These are phyloP conservation scores for Morpho deidamia DNA, from an alignment of 2,888 invertebrate genomes.

Conservation along the genomic window DNA sequence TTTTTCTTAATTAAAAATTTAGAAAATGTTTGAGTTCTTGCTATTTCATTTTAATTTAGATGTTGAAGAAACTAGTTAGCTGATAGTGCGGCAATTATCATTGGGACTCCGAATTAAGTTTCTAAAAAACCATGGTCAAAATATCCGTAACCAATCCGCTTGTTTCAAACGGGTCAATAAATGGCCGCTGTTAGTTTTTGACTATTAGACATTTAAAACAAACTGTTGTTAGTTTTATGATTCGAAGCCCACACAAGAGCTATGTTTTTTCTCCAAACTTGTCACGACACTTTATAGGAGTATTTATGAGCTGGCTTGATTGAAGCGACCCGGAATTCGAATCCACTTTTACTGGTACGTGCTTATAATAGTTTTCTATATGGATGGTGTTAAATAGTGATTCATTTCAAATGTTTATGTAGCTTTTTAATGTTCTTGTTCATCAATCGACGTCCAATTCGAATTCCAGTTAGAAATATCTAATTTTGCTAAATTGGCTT, in stretches of 20 bases:
- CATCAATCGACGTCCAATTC: no score
- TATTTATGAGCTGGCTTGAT: background rate
- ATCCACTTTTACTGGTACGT: background rate
- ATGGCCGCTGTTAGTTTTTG: constrained; percentile 49
- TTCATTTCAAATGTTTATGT: background rate
- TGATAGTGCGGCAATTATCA: no score
- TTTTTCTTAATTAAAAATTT: no score
- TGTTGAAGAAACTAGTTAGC: no score
- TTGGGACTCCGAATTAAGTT: background rate
- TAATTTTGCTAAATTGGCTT: no score
- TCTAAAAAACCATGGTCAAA: constrained; percentile 8
- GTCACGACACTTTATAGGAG: constrained; percentile 6
- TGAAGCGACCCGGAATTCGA: background rate
- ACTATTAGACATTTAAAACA: constrained; percentile 24
- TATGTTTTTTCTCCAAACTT: constrained; percentile 4
- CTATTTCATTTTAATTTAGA: no score
- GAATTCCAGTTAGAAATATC: no score
- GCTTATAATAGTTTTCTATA: no score
- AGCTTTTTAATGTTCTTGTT: background rate
- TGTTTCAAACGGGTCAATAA: constrained; percentile 22
- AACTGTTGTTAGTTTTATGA: constrained; percentile 19
- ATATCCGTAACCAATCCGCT: constrained; percentile 45
- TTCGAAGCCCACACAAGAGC: constrained; percentile 12
- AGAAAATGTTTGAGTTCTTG: no score
- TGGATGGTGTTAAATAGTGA: no score